Evolutionary conservation across 2,797 vertebrate species (phyloP).

Genomic region (Semaprochilodus insignis): DNA sequence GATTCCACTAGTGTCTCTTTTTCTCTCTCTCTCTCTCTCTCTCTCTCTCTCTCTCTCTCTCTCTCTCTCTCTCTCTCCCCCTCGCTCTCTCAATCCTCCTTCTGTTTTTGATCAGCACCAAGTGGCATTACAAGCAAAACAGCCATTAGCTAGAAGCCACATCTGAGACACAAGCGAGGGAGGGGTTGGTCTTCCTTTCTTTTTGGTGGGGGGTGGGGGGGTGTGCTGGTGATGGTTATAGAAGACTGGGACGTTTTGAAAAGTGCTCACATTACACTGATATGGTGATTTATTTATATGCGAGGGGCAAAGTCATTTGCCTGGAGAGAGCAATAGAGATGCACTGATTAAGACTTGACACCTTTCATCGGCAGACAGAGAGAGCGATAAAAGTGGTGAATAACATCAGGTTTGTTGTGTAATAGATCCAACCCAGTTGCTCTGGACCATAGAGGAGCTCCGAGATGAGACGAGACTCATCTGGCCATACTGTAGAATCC

Average conservation of each 20-base stretch:
- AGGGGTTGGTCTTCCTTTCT: background rate
- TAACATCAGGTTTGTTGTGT: slow-evolving; percentile 42
- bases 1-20: slow-evolving; percentile 54
- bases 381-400: slow-evolving; percentile 36
- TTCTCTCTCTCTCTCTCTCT: slow-evolving; percentile 26
- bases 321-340: slow-evolving; percentile 56
- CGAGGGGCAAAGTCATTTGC: slow-evolving; percentile 56
- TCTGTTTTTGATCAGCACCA: slow-evolving; percentile 73
- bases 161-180: slow-evolving; percentile 60
- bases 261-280: slow-evolving; percentile 57
- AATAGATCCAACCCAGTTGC: slow-evolving; percentile 45
- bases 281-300: slow-evolving; percentile 58
- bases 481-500: slow-evolving; percentile 47
- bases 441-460: slow-evolving; percentile 32
- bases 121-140: slow-evolving; percentile 79
- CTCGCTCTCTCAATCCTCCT: slow-evolving; percentile 36
- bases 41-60: slow-evolving; percentile 39
- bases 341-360: slow-evolving; percentile 59
- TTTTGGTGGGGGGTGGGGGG: slow-evolving; percentile 25
- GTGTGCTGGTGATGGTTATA: background rate
- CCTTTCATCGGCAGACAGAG: slow-evolving; percentile 60
- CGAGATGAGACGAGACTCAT: slow-evolving; percentile 42
- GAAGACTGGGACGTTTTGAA: slow-evolving; percentile 47
- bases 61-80: slow-evolving; percentile 37
- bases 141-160: slow-evolving; percentile 77